These are phyloP conservation scores for Microchrysa polita DNA, from an alignment of 2,888 invertebrate genomes.

Conservation along the genomic window DNA sequence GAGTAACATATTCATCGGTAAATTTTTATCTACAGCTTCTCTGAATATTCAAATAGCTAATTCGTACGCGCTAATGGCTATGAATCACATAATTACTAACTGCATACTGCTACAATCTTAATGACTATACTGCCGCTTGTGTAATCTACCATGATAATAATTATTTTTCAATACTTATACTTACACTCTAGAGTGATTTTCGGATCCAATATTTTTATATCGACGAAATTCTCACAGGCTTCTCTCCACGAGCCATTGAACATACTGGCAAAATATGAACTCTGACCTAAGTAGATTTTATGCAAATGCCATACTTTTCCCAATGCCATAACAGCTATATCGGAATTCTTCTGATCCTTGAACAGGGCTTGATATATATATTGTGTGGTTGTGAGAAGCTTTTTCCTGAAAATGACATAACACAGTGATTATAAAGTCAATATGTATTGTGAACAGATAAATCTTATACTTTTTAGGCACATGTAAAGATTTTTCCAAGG, in stretches of 20 bases:
- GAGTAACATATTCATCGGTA: too few relatives aligned
- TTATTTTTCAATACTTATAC: constrained; percentile 51
- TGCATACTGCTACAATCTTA: too few relatives aligned
- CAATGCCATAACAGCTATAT: constrained; percentile 76
- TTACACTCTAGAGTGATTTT: constrained; percentile 75
- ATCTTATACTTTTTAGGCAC: constrained; percentile 75
- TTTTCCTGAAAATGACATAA: constrained; percentile 64
- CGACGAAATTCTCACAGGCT: constrained; percentile 71
- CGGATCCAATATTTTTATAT: constrained; percentile 76
- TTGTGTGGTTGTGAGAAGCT: constrained; percentile 76
- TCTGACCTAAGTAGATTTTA: constrained; percentile 82
- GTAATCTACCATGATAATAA: neutral
- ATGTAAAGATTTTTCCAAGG: constrained; percentile 68
- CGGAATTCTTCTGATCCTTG: constrained; percentile 78
- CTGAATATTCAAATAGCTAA: too few relatives aligned
- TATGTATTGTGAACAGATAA: constrained; percentile 46
- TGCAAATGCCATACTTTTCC: constrained; percentile 79
- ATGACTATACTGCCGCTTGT: neutral
- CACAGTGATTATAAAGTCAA: neutral
- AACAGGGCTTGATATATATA: constrained; percentile 83
- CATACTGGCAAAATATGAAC: constrained; percentile 83
- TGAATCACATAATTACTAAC: too few relatives aligned
- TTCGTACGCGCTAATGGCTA: too few relatives aligned
- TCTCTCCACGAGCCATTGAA: constrained; percentile 83
- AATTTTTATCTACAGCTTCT: too few relatives aligned